phyloP scores from a whole-genome alignment of 2,888 invertebrate genomes.

The Coremacera marginata region DNA sequence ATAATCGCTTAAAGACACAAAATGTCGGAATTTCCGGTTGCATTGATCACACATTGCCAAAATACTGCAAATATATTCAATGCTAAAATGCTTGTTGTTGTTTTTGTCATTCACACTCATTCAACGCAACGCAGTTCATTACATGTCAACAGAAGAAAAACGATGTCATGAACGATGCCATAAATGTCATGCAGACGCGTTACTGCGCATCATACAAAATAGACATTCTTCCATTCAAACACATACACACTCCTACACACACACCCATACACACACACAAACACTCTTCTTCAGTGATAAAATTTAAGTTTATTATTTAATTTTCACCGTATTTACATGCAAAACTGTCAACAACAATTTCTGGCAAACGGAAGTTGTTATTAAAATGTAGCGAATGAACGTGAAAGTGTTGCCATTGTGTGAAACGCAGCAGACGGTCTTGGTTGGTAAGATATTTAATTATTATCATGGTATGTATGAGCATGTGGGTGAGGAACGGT shows the following conservation, averaged over 20 bases:
- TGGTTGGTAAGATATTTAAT: neutral
- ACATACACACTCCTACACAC: neutral
- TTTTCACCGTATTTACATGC: slow-evolving; percentile 2
- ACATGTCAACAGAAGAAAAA: neutral
- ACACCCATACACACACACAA: neutral
- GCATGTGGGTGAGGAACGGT: neutral
- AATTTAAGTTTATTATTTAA: slow-evolving; percentile 21
- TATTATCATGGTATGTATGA: neutral
- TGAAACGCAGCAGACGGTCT: neutral
- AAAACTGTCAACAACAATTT: slow-evolving; percentile 15
- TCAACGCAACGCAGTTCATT: neutral
- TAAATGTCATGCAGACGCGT: neutral
- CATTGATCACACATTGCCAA: neutral
- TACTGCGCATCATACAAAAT: neutral
- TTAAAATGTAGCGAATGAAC: slow-evolving; percentile 13
- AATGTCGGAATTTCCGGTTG: neutral
- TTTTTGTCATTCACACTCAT: neutral
- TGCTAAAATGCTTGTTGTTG: slow-evolving; percentile 6
- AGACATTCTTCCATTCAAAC: neutral
- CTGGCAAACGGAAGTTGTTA: slow-evolving; percentile 22
- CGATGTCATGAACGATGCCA: neutral
- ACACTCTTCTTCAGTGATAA: neutral
- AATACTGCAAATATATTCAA: slow-evolving; percentile 3
- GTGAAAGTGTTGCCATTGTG: neutral
- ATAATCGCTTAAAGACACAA: neutral